Evolutionary conservation across 2,888 invertebrate genomes (phyloP), one percentile per base, ranked within the genome.

Genomic region (Heteromyza rotundicornis): DNA sequence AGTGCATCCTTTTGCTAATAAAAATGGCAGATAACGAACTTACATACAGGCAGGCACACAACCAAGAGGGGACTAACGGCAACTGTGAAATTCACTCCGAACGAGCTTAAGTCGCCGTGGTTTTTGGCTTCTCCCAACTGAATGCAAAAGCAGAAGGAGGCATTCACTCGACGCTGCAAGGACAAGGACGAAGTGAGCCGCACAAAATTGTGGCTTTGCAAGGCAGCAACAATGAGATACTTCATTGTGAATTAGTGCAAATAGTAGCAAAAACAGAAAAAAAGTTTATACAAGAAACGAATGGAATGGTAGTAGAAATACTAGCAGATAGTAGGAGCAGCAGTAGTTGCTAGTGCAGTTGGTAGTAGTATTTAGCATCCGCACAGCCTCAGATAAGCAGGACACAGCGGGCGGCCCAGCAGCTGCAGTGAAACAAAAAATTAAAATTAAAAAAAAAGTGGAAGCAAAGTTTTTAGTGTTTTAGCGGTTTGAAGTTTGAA

Each of bases 201-300:
- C 67, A 74, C 74, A 67, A 75, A 74, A 76, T 74, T 76, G 75
- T 77, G 77, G 74, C 73, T 75, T 74, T 72, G 68, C 70, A 68
- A 67, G 66, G 74, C n/a, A n/a, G n/a, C 74, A 72, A 74, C 74
- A 74, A 74, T 77, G 75, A 76, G 74, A 76, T 76, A 75, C 74
- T 74, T 76, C 74, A 71, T 73, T 75, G 74, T 73, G 76, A 74
- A 74, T 74, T 74, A 74, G 74, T 76, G 74, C 74, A 76, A 76
- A 76, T 75, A 68, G 73, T 76, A 67, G 36, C 44, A 8, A 22
- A 44, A 40, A 35, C n/a, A 56, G 12, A 22, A 5, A 56, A 14
- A 35, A 36, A 54, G 17, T 10, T 36, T 27, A 7, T 27, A 27
- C 27, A 27, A 27, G 10, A 27, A 27, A n/a, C n/a, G n/a, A n/a